These are phyloP conservation scores for Trinorchestia longiramus DNA, from an alignment of 1,140 invertebrate genomes.

Conservation along the genomic window DNA sequence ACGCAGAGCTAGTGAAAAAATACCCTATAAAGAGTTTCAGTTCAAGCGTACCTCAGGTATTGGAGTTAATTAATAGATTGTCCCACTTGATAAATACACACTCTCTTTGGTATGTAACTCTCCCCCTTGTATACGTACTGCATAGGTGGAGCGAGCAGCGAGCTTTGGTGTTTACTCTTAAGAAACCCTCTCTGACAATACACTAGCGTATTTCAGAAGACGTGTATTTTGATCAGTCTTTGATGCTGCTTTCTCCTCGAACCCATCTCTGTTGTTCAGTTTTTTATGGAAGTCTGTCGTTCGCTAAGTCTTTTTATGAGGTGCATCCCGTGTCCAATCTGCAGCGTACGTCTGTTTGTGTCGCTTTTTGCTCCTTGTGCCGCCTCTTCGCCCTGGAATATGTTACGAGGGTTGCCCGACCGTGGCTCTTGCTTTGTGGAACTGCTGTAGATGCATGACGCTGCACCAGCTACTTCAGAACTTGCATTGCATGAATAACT, in stretches of 20 bases:
- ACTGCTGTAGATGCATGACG: too few relatives aligned
- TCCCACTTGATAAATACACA: neutral
- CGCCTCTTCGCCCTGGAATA: slow-evolving; percentile 3
- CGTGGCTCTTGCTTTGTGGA: neutral
- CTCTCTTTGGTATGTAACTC: neutral
- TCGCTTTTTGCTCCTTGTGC: slow-evolving; percentile 1
- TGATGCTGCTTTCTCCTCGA: slow-evolving; percentile 15
- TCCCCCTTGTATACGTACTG: neutral
- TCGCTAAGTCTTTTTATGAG: slow-evolving; percentile 11
- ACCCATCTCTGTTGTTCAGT: slow-evolving; percentile 31
- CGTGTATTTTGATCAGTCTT: slow-evolving; percentile 1
- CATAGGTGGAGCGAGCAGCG: neutral
- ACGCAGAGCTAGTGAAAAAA: neutral
- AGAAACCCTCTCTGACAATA: slow-evolving; percentile 7
- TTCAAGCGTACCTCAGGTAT: neutral
- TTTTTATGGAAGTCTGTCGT: slow-evolving; percentile 37
- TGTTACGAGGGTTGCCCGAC: neutral
- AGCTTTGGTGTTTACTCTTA: neutral
- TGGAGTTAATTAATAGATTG: neutral
- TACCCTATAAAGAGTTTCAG: neutral
- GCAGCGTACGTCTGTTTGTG: slow-evolving; percentile 38
- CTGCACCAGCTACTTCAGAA: neutral
- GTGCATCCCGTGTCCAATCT: slow-evolving; percentile 44
- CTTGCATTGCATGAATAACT: neutral
- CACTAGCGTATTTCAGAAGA: neutral